A percentile compares a stretch with the other conserved stretches of the same genome.
Conservation (phyloP, 1,140 invertebrate genomes). For the Pseudomyrmex gracilis region DNA sequence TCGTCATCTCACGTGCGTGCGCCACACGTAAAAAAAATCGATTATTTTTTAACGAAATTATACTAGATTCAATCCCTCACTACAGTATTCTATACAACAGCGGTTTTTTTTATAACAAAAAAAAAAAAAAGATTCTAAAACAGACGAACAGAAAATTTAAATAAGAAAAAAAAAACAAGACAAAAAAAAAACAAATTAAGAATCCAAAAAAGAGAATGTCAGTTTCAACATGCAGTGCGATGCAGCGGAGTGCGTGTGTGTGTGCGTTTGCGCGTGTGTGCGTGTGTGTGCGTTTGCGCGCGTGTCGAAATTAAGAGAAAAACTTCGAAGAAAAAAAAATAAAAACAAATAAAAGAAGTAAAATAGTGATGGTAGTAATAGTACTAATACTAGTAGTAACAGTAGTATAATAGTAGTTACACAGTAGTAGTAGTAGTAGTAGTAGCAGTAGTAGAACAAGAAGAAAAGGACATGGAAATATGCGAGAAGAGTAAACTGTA, state of each 20-base stretch:
- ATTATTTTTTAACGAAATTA: conserved; percentile 2
- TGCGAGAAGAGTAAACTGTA: conserved; percentile 47
- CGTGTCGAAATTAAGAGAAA: too few relatives aligned
- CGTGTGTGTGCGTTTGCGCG: not conserved
- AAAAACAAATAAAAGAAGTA: too few relatives aligned
- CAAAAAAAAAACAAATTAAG: not conserved
- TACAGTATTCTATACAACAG: not conserved
- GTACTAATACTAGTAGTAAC: too few relatives aligned
- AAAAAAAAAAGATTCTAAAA: not conserved
- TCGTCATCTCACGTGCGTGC: not conserved
- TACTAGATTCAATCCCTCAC: conserved; percentile 28
- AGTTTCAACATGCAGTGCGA: conserved; percentile 9
- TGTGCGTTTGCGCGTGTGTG: not conserved
- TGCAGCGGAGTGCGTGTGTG: not conserved
- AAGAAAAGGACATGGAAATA: not conserved
- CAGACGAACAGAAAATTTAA: too few relatives aligned
- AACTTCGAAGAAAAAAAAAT: too few relatives aligned
- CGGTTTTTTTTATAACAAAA: not conserved
- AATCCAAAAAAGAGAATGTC: not conserved
- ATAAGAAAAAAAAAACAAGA: not conserved
- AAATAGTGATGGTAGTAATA: too few relatives aligned
- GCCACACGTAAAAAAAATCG: not conserved
- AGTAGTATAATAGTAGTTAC: too few relatives aligned
- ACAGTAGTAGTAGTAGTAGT: too few relatives aligned
- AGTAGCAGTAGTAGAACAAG: too few relatives aligned